Conservation (phyloP, 2,113 vertebrate genomes). For the Clarias batrachus region DNA sequence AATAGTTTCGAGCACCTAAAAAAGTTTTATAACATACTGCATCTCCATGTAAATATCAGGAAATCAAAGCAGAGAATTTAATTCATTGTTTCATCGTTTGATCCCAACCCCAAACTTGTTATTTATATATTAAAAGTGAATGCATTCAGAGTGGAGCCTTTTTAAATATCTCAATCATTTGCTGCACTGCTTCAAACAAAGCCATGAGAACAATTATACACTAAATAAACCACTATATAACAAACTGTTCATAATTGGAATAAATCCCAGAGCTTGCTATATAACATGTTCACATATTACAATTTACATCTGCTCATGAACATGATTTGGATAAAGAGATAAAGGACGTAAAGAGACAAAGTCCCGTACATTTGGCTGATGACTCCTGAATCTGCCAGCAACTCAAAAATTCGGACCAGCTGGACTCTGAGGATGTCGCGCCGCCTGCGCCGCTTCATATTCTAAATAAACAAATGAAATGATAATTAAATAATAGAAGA, state of each 20-base stretch:
- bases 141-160: background rate
- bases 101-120: background rate
- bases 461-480: conserved; percentile 67
- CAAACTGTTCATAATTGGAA: background rate
- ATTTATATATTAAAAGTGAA: background rate
- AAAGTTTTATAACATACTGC: background rate
- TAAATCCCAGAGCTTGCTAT: background rate
- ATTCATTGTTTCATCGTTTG: background rate
- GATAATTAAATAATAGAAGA: background rate
- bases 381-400: conserved; percentile 96
- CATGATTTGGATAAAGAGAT: background rate
- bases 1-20: background rate
- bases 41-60: background rate
- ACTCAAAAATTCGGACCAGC: conserved; percentile 97
- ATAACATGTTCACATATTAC: background rate
- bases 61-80: background rate
- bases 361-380: conserved; percentile 89
- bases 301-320: background rate
- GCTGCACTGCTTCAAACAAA: background rate
- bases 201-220: background rate
- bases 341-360: too few relatives aligned
- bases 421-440: conserved; percentile 97
- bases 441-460: conserved; percentile 98
- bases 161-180: background rate
- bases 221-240: background rate